Evolutionary conservation across 2,888 invertebrate species (phyloP).

Genomic region (Craniophora ligustri): DNA sequence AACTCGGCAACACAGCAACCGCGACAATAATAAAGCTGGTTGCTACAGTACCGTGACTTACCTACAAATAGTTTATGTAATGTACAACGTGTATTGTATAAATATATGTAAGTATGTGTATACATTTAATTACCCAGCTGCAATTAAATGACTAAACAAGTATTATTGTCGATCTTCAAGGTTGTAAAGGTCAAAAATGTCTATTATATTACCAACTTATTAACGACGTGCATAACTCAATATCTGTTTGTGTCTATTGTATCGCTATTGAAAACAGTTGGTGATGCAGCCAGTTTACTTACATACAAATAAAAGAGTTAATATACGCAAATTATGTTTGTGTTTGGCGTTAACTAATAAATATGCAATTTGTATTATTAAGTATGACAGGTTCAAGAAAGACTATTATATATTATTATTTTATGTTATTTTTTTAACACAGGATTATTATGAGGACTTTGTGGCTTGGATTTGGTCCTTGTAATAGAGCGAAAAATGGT

Average conservation of each 20-base stretch:
- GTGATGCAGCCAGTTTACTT: slow-evolving; percentile 2
- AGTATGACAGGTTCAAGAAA: too few species aligned
- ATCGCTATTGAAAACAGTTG: slow-evolving; percentile 11
- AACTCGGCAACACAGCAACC: too few species aligned
- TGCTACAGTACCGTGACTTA: too few species aligned
- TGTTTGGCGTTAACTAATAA: slow-evolving; percentile 3
- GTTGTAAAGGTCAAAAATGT: slow-evolving; percentile 4
- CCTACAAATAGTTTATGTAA: too few species aligned
- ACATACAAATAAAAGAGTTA: slow-evolving; percentile 14
- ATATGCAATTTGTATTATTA: slow-evolving; percentile 3
- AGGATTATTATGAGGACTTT: too few species aligned
- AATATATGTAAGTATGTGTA: too few species aligned
- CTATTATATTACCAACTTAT: background rate
- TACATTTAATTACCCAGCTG: too few species aligned
- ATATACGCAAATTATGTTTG: slow-evolving; percentile 14
- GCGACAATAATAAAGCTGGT: too few species aligned
- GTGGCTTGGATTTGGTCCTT: too few species aligned
- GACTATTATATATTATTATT: slow-evolving; percentile 1
- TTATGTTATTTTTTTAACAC: too few species aligned
- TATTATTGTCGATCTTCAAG: background rate
- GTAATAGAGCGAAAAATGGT: too few species aligned
- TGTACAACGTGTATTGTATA: too few species aligned
- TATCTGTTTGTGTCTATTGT: slow-evolving; percentile 28
- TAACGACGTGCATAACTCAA: slow-evolving; percentile 4
- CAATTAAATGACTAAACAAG: background rate